Conservation (phyloP, 2,888 invertebrate genomes). For the Hemicrepidius hirtus region DNA sequence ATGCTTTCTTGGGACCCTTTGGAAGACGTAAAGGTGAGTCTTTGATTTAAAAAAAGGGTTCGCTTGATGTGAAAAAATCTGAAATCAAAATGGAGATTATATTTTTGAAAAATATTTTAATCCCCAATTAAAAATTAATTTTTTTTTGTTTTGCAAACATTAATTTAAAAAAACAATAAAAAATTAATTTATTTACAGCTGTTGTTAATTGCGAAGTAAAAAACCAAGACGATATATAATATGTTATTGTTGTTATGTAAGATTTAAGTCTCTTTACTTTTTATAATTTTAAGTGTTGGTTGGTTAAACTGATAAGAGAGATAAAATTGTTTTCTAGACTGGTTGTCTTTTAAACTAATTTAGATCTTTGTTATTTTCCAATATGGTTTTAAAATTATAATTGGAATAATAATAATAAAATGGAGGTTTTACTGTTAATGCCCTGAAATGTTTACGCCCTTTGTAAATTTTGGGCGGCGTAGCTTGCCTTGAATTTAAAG, state of each 20-base stretch:
- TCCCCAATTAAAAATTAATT: neutral
- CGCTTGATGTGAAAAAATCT: no score
- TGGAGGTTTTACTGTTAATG: no score
- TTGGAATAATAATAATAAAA: no score
- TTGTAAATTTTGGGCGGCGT: slow-evolving; percentile 7
- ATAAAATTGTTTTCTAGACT: slow-evolving; percentile 36
- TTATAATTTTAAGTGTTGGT: slow-evolving; percentile 4
- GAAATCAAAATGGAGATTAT: no score
- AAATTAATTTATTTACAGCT: neutral
- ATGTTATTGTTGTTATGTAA: slow-evolving; percentile 29
- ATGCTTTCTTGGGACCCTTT: slow-evolving; percentile 88
- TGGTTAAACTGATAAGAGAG: slow-evolving; percentile 10
- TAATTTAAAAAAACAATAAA: neutral
- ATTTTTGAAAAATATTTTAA: no score
- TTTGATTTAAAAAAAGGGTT: no score
- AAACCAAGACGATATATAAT: neutral
- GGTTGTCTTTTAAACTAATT: slow-evolving; percentile 21
- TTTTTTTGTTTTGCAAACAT: no score
- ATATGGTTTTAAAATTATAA: no score
- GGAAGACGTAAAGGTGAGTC: slow-evolving; percentile 86
- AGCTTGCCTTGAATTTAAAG: neutral
- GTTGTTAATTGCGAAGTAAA: neutral
- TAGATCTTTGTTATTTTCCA: neutral
- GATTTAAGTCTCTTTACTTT: slow-evolving; percentile 22
- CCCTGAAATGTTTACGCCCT: no score